Base-by-base conservation (phyloP, 1,140 invertebrate species). In the Ceratitis capitata region DNA sequence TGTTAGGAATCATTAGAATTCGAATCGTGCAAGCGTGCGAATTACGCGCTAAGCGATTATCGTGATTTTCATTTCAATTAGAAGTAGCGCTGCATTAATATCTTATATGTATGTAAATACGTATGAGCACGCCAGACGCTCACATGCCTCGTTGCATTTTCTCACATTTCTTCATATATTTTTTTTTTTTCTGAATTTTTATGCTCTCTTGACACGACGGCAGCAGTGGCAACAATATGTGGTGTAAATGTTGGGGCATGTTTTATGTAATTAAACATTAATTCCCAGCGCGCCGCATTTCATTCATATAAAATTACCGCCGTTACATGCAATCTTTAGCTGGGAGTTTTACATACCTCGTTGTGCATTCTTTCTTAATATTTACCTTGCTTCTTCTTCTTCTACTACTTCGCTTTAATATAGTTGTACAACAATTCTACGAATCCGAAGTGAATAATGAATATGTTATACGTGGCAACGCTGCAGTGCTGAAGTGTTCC, bases 391-490 rank as follows among this genome's bases (percentile, higher is more conserved):
- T 58, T 85, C 32, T 45, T 39, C 19, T 58, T 39, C 47, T 83
- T 45, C 16, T 14, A 51, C 53, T 83, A 32, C 26, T n/a, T 49
- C 47, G 39, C 26, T 58, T 82, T 39, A 56, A 51, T 82, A 56
- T 39, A 91, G 95, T 97, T 85, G 95, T 95, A 88, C 96, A 96
- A 89, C 94, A 95, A 90, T 97, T 97, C 92, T 95, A 96, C 89
- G 95, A 96, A 61, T 95, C 96, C 88, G 95, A 96, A 69, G 95
- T 96, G 61, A 97, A 97, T 93, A 93, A 94, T 86, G 94, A 94
- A 86, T 95, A 95, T 92, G 94, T 95, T 53, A 95, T 95, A 86
- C 90, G 94, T 32, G 95, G 95, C 83, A 95, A 95, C 89, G 93
- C 95, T 42, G 95, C 95, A 12, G 93, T 96, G 16, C 90, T 95